phyloP scores from a whole-genome alignment of 2,888 invertebrate genomes.

The Ormyrus thymus region DNA sequence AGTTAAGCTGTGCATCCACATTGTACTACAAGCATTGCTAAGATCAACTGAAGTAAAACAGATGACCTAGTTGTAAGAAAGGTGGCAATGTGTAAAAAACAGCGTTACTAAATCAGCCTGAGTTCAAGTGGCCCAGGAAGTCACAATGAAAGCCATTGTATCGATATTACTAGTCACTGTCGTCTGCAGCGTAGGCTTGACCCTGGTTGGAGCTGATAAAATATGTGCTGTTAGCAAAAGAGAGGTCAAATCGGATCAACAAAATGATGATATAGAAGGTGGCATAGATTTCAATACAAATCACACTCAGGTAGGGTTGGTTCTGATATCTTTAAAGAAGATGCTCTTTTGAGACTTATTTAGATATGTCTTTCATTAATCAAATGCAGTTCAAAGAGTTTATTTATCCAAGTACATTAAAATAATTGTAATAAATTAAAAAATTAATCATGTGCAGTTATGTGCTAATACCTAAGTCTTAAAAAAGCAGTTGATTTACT shows the following conservation, averaged over 20 bases:
- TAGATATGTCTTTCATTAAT: no score
- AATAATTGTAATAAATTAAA: no score
- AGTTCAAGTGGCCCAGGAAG: constrained; percentile 63
- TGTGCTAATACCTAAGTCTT: no score
- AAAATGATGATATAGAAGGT: constrained; percentile 63
- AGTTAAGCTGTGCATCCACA: not conserved
- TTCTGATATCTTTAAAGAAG: constrained; percentile 54
- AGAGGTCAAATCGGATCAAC: constrained; percentile 62
- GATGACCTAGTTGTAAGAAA: constrained; percentile 61
- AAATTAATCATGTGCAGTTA: no score
- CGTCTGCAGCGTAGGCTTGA: constrained; percentile 63
- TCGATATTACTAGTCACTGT: constrained; percentile 63
- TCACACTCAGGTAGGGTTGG: constrained; percentile 55
- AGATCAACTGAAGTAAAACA: not conserved
- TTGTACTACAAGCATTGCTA: not conserved
- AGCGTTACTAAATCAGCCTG: constrained; percentile 63
- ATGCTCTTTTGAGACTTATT: no score
- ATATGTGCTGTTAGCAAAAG: constrained; percentile 67
- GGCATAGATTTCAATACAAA: constrained; percentile 58
- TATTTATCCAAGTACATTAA: no score
- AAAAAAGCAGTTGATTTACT: no score
- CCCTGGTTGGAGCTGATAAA: constrained; percentile 64
- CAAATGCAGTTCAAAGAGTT: no score
- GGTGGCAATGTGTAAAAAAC: constrained; percentile 63
- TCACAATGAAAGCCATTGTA: constrained; percentile 70